Base-by-base conservation (phyloP, 2,888 invertebrate species). In the Dione vanillae region DNA sequence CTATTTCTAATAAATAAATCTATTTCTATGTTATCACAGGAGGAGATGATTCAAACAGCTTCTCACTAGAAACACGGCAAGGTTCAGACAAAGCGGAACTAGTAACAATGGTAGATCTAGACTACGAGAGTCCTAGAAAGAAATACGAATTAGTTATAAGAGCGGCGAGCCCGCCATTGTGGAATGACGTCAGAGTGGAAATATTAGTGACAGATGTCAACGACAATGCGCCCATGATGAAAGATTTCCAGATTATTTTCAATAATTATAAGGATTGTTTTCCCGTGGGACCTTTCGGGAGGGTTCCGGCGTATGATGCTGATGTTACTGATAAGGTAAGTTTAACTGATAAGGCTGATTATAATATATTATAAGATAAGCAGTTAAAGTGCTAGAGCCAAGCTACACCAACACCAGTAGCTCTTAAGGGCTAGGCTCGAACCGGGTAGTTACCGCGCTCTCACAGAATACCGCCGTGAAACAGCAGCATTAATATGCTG, bases 191-290 rank as follows among this genome's bases (percentile, higher is more conserved):
- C 1, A 95, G 97, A 78, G 96, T 99, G 0, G 97, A 97, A 83
- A 96, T 99, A 45, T 89, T 97, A 7, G 97, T 99, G 0, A 97
- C 97, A 0, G 99, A 99, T 85, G 97, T 98, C 0, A 98, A 99
- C 84, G 99, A 99, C 83, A 99, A 99, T 84, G 97, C 97, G 0
- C 99, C 99, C 0, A 94, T 96, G 77, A 91, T 99, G 79, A 96
- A 97, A 78, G 98, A 99, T 83, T 99, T 99, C 82, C 95, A 96
- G 81, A 96, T 99, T 0, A 96, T 99, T 65, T 98, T 99, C 88
- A 99, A 99, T 89, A 99, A 99, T 83, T 99, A 97, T 86, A 96
- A 96, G 77, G 97, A 98, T 80, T 97, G 97, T 81, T 99, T 99
- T 83, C 98, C 99, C 0, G 96, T 96, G n/a, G 97, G 97, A 0